These are phyloP conservation scores for Argynnis bischoffii DNA, from an alignment of 2,888 invertebrate species.

Conservation along the genomic window DNA sequence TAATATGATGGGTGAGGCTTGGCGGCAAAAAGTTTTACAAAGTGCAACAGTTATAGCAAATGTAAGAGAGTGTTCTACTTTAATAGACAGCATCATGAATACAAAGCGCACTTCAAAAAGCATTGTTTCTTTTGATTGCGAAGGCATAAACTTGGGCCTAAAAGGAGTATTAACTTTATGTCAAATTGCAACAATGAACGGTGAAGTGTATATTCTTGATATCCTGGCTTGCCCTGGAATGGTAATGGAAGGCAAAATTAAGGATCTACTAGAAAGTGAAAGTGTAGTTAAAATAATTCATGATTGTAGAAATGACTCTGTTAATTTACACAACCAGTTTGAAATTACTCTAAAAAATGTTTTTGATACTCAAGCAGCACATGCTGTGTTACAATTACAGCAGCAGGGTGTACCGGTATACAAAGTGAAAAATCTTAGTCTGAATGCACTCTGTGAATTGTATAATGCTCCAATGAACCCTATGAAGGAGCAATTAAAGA, in stretches of 20 bases:
- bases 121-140: constrained; percentile 93
- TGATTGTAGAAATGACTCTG: constrained; percentile 95
- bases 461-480: constrained; percentile 95
- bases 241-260: constrained; percentile 89
- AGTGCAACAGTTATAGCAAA: constrained; percentile 91
- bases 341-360: constrained; percentile 91
- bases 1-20: constrained; percentile 85
- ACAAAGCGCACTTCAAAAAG: constrained; percentile 80
- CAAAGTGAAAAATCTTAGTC: constrained; percentile 95
- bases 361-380: constrained; percentile 96
- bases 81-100: constrained; percentile 88
- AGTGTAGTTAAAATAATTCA: constrained; percentile 94
- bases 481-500: constrained; percentile 94
- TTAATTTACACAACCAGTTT: constrained; percentile 93
- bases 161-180: constrained; percentile 94
- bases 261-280: constrained; percentile 89
- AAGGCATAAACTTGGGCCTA: constrained; percentile 94
- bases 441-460: constrained; percentile 94
- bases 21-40: constrained; percentile 91
- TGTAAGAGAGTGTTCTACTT: constrained; percentile 88
- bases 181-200: constrained; percentile 91
- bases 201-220: constrained; percentile 94
- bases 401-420: constrained; percentile 95
- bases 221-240: constrained; percentile 92
- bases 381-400: constrained; percentile 95